phyloP scores from a whole-genome alignment of 2,888 invertebrate species.

The Catocala sponsa region DNA sequence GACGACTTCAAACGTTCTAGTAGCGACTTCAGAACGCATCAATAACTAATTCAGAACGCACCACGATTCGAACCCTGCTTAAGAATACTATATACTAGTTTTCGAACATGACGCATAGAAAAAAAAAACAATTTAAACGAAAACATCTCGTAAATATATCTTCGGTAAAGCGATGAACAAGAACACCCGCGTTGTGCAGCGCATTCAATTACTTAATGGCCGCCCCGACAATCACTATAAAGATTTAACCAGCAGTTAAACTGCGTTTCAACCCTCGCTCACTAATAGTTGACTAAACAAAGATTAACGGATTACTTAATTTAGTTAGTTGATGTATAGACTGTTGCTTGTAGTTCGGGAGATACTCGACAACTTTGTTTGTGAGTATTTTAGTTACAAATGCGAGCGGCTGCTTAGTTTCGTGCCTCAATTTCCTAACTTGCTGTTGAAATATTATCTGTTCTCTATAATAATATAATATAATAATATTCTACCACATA shows the following conservation, averaged over 20 bases:
- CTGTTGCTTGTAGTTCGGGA: conserved; percentile 43
- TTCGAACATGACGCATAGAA: too few species aligned
- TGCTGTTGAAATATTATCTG: too few species aligned
- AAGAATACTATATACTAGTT: too few species aligned
- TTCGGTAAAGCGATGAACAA: neutral
- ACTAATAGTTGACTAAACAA: conserved; percentile 65
- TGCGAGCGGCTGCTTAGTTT: too few species aligned
- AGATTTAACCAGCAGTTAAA: conserved; percentile 47
- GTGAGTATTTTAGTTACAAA: neutral
- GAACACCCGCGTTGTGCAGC: neutral
- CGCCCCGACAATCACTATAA: conserved; percentile 35
- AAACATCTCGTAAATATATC: neutral
- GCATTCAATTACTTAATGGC: conserved; percentile 44
- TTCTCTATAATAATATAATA: too few species aligned
- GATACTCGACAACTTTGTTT: conserved; percentile 7
- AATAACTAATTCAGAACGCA: too few species aligned
- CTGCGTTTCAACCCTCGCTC: conserved; percentile 43
- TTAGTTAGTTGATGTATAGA: conserved; percentile 55
- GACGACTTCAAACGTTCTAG: too few species aligned
- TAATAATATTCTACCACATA: too few species aligned
- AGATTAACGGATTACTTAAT: conserved; percentile 63
- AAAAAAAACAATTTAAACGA: neutral
- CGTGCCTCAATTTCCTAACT: too few species aligned
- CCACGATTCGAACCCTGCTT: too few species aligned
- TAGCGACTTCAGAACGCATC: too few species aligned